Conservation (phyloP, 2,888 invertebrate species). For the Alviniconcha strummeri region DNA sequence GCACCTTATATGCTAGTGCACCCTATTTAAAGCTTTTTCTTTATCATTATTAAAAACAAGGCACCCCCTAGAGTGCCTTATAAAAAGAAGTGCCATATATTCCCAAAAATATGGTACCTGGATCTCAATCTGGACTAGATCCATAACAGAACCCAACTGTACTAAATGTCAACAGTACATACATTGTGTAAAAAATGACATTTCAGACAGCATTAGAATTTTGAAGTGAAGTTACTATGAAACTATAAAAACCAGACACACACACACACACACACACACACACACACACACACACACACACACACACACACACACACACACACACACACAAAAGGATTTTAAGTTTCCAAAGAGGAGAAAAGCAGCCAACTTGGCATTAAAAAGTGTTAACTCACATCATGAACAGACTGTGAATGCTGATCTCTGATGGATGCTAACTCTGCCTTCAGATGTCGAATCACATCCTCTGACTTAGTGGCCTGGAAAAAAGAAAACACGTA, state of each 20-base stretch:
- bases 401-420: constrained; percentile 55
- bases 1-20: too few relatives aligned
- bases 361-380: too few relatives aligned
- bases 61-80: too few relatives aligned
- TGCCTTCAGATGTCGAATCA: constrained; percentile 58
- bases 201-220: too few relatives aligned
- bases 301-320: neutral
- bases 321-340: neutral
- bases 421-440: constrained; percentile 60
- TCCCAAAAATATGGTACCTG: too few relatives aligned
- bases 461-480: constrained; percentile 63
- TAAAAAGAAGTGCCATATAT: too few relatives aligned
- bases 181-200: neutral
- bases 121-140: too few relatives aligned
- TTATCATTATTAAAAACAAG: too few relatives aligned
- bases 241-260: neutral
- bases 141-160: too few relatives aligned
- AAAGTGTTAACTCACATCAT: constrained; percentile 58
- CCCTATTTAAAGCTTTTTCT: too few relatives aligned
- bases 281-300: neutral
- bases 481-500: constrained; percentile 38
- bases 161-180: neutral
- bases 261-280: neutral
- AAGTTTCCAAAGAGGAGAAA: too few relatives aligned
- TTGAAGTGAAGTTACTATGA: too few relatives aligned